Evolutionary conservation across 2,888 invertebrate species (phyloP), one percentile per base, ranked within the genome.

Genomic region (Sarcophaga subvicina): DNA sequence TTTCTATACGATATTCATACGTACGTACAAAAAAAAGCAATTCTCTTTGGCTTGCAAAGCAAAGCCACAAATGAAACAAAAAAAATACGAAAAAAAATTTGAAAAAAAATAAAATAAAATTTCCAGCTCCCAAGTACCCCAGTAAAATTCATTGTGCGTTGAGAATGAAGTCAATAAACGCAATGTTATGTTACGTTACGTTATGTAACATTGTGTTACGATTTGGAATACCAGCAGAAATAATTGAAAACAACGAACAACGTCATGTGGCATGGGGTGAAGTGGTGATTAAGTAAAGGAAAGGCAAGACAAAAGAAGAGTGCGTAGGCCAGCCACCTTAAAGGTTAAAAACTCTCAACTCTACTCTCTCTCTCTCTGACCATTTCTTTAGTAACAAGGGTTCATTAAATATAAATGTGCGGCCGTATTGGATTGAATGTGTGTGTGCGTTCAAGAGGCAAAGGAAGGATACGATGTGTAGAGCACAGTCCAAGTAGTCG

Each of bases 101-200:
- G 37, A 10, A 37, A 10, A 37, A 37, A 37, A 37, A 37, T 10
- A 37, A 37, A 37, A 6, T 37, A 0, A 2, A 37, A 6, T 37
- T 14, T 2, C 14, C 49, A 49, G 10, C 10, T 49, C 2, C 49
- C 49, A 49, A 73, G 70, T 12, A 62, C 22, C 12, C 27, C 54
- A 25, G 11, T 12, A 63, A 66, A 27, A 77, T 20, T 69, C 25
- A 67, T 49, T 63, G 60, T 64, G 76, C 71, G 59, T 77, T 77
- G 22, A 37, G 10, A 69, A 49, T 77, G 72, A 69, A 71, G 77
- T 71, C 45, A 83, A 80, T 72, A 80, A 83, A 77, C 80, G 72
- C 76, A 83, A 80, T 54, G 14, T 54, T 54, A 54, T 17, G 10
- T 54, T 54, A 54, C 54, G 4, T 54, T 54, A 17, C 2, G 54